phyloP scores from a whole-genome alignment of 2,888 invertebrate species.

The Agrotis exclamationis region DNA sequence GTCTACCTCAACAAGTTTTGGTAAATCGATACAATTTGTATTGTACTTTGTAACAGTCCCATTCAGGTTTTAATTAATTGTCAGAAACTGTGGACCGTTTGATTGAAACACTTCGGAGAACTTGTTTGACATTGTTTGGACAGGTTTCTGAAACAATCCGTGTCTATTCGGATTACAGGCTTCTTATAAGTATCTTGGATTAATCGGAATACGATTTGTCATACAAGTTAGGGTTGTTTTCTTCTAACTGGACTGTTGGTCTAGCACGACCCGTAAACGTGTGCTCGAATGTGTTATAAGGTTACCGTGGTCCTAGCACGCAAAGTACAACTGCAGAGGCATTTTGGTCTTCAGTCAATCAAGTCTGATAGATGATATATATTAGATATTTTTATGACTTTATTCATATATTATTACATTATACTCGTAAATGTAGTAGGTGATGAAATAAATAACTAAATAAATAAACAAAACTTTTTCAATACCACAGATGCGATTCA shows the following conservation, averaged over 20 bases:
- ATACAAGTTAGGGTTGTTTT: conserved; percentile 53
- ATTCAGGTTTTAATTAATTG: conserved; percentile 86
- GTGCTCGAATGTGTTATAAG: too few species aligned
- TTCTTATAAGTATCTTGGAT: conserved; percentile 69
- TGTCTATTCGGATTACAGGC: conserved; percentile 73
- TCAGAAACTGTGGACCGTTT: conserved; percentile 79
- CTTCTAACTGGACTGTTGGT: conserved; percentile 9
- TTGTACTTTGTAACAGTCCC: conserved; percentile 76
- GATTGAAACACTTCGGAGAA: conserved; percentile 83
- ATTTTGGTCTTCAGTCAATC: too few species aligned
- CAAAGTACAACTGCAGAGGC: too few species aligned
- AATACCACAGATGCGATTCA: neutral
- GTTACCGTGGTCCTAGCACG: too few species aligned
- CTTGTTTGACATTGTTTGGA: conserved; percentile 85
- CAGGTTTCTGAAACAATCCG: conserved; percentile 75
- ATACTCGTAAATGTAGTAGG: too few species aligned
- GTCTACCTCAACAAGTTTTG: conserved; percentile 65
- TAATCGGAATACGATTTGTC: conserved; percentile 68
- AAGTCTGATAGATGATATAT: too few species aligned
- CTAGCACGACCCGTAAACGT: neutral
- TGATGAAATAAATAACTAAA: too few species aligned
- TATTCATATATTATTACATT: neutral
- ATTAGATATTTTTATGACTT: too few species aligned
- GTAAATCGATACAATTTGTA: conserved; percentile 78
- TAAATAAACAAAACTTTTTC: too few species aligned